Base-by-base conservation (phyloP, 2,888 invertebrate genomes). In the Nomada fucata region DNA sequence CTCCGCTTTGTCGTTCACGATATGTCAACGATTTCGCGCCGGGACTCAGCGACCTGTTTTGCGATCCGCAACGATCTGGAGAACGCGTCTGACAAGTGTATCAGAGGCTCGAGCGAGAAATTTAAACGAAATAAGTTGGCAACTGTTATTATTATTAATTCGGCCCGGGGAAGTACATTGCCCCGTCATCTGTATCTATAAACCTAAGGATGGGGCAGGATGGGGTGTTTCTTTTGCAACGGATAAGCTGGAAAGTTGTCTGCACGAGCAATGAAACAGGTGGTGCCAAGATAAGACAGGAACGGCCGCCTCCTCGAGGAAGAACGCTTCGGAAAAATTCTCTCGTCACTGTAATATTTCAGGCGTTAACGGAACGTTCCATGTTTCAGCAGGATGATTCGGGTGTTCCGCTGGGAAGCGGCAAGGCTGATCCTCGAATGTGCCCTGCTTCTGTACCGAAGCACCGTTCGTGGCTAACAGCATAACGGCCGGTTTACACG, bases 401-500 rank as follows among this genome's bases (percentile, higher is more conserved):
- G 42, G 42, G 44, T 44, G 23, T 61, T 71, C 61, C 7, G 20
- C 0, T 15, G 11, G 18, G 20, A 23, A 47, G 7, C 20, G 11
- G 3, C 0, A n/a, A 2, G 59, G 47, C 18, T 29, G 73, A 73
- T 44, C 73, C 29, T 57, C 53, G 29, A 68, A 59, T 36, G 36
- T 20, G 44, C 15, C 10, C 5, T 11, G 9, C 29, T 55, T 5
- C 18, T 18, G 73, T 73, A 55, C 55, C 55, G 11, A 65, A 65
- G 74, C 29, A 15, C 15, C 57, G 47, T 65, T 74, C 57, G 57
- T 42, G 59, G 23, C 20, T 50, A 68, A 75, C 74, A 9, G 68
- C 60, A 26, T 75, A 65, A 64, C 47, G 29, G 64, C 64, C 59
- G 59, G 76, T 59, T 53, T 67, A 60, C 76, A 67, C 60, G 77